Evolutionary conservation across 2,888 invertebrate species (phyloP), one percentile per base, ranked within the genome.

Genomic region (Orgyia antiqua): DNA sequence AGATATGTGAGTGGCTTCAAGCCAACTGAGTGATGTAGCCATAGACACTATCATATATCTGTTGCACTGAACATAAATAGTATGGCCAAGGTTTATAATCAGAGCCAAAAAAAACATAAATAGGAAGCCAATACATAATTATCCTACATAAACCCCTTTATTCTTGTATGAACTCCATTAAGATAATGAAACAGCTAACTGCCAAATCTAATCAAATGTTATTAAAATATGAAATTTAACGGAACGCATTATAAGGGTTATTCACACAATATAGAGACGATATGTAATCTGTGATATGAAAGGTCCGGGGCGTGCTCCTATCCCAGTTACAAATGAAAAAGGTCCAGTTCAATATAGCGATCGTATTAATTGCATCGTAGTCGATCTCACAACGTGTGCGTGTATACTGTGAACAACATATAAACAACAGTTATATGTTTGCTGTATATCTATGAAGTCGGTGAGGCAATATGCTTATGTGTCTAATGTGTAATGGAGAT

Each of bases 201-300:
- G 4, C n/a, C n/a, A 20, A 20, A 20, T 20, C n/a, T 20, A n/a
- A 20, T 2, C 20, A 20, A 20, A 20, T n/a, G 9, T 20, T n/a
- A 20, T n/a, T 20, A 40, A n/a, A n/a, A n/a, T n/a, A n/a, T n/a
- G 28, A 41, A 41, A 49, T n/a, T 47, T 47, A 34, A 37, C 39
- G 34, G 45, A 30, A 40, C 39, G 4, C 4, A 7, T 17, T 49
- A 51, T 43, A 45, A 39, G 42, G 41, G 42, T 44, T 51, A 51
- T 51, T 46, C 51, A 45, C 51, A 51, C 52, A 50, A 55, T 52
- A 47, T 50, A 45, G 36, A 18, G 36, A 28, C 41, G 40, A 58
- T 65, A 67, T 64, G 59, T 68, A 65, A 68, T 68, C 62, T 59
- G 47, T 42, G 53, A 59, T 64, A 67, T 64, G 65, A 63, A 60